Base-by-base conservation (phyloP, 2,888 invertebrate genomes). In the Andrena trimmerana region DNA sequence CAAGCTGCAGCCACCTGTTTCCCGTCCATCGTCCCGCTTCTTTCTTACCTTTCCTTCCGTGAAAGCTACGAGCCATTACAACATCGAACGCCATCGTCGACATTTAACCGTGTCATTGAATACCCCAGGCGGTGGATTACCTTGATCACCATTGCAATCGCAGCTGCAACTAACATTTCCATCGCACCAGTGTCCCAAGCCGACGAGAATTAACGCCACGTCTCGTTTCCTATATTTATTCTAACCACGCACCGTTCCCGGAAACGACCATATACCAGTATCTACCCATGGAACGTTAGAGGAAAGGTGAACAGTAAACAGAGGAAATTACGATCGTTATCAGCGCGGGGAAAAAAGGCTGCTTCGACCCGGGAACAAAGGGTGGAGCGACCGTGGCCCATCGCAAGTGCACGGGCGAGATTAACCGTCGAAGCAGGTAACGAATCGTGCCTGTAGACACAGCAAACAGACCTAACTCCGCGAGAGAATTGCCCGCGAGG, bases 381-480 rank as follows among this genome's bases (percentile, higher is more conserved):
- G 42, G 10, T 10, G 57, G 60, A 67, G 31, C 31, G 48, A n/a
- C 4, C n/a, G 59, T 57, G 33, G 60, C 48, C 13, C 62, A 27
- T 52, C 20, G 24, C 79, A 84, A 86, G 73, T 84, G 82, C 73
- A 77, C 72, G 24, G 73, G 57, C n/a, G 60, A 59, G 77, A 75
- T 81, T 81, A 77, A 73, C 7, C 59, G 27, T n/a, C 16, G 63
- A 54, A 73, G 48, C 54, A 60, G 50, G 33, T 71, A 85, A 80
- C 81, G 77, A 78, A 67, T 73, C 54, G 48, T 20, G 73, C 60
- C 79, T 75, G 78, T 78, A 36, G 84, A 84, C 76, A 81, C 59
- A 20, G 71, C 76, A 87, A 90, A 90, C 73, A 88, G 79, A 73
- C 69, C 84, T 88, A 89, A 89, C 88, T 79, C 67, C n/a, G n/a